phyloP scores from a whole-genome alignment of 2,113 vertebrate genomes.

The Ardeotis arabs region DNA sequence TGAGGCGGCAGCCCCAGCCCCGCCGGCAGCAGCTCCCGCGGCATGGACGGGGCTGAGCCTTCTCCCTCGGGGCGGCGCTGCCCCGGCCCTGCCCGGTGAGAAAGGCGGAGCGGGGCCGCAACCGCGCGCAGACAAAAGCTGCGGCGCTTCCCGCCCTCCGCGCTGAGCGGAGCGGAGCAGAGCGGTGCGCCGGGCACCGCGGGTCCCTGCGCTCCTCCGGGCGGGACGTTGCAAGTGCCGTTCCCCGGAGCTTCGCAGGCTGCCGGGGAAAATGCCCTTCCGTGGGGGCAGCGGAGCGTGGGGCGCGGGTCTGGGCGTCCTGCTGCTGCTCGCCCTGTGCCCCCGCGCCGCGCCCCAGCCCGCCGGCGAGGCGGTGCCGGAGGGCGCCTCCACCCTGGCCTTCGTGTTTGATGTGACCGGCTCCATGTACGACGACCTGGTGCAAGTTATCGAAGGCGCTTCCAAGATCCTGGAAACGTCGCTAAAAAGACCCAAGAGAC shows the following conservation, averaged over 20 bases:
- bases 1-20: too few species aligned
- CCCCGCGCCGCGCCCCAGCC: background rate
- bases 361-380: conserved; percentile 78
- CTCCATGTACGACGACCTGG: conserved; percentile 98
- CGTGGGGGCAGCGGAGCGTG: background rate
- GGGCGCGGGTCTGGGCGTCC: conserved; percentile 3
- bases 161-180: background rate
- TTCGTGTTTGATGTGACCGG: conserved; percentile 99
- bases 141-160: background rate
- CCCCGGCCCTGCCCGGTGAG: conserved; percentile 16
- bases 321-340: conserved; percentile 23
- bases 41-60: background rate
- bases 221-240: conserved; percentile 28
- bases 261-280: background rate
- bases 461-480: conserved; percentile 98
- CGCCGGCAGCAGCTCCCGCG: background rate
- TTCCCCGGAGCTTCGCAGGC: background rate
- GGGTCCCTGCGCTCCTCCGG: too few species aligned
- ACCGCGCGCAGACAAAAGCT: conserved; percentile 50
- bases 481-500: conserved; percentile 89
- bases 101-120: conserved; percentile 27
- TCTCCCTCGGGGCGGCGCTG: conserved; percentile 31
- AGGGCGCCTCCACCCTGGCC: conserved; percentile 94
- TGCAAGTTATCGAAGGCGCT: conserved; percentile 97
- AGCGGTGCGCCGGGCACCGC: background rate